phyloP scores from a whole-genome alignment of 2,113 vertebrate species.

The Illadopsis cleaveri region DNA sequence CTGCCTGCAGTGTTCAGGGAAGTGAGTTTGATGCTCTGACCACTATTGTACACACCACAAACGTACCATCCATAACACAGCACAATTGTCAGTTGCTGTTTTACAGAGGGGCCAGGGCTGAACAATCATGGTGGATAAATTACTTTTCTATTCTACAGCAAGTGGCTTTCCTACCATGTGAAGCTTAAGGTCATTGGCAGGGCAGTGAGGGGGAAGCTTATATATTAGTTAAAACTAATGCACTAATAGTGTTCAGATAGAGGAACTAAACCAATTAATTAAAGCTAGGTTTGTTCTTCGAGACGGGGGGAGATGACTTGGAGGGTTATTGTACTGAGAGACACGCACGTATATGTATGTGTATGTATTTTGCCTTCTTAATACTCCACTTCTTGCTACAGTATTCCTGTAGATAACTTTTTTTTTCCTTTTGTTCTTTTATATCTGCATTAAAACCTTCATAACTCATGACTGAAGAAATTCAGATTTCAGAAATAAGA shows the following conservation, averaged over 20 bases:
- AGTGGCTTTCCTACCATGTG: slow-evolving; percentile 63
- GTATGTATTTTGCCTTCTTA: background rate
- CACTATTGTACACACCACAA: slow-evolving; percentile 25
- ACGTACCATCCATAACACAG: slow-evolving; percentile 59
- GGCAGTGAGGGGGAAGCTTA: slow-evolving; percentile 36
- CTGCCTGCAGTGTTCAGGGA: slow-evolving; percentile 29
- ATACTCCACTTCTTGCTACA: background rate
- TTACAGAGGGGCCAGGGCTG: slow-evolving; percentile 50
- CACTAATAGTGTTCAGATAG: slow-evolving; percentile 50
- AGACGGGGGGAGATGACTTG: background rate
- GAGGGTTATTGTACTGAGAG: background rate
- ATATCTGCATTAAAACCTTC: background rate
- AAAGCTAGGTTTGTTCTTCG: background rate
- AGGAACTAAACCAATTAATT: slow-evolving; percentile 33
- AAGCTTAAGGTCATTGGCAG: slow-evolving; percentile 65
- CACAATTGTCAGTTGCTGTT: slow-evolving; percentile 63
- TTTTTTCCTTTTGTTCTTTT: background rate
- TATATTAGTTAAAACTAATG: slow-evolving; percentile 60
- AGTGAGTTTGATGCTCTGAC: background rate
- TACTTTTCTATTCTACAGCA: slow-evolving; percentile 54
- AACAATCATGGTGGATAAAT: slow-evolving; percentile 62
- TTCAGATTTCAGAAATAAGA: background rate
- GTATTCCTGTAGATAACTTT: background rate
- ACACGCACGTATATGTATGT: background rate
- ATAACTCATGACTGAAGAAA: background rate